A percentile compares a stretch with the other conserved stretches of the same genome.
phyloP scores from a whole-genome alignment of 2,888 invertebrate species.

The Trichogramma evanescens region DNA sequence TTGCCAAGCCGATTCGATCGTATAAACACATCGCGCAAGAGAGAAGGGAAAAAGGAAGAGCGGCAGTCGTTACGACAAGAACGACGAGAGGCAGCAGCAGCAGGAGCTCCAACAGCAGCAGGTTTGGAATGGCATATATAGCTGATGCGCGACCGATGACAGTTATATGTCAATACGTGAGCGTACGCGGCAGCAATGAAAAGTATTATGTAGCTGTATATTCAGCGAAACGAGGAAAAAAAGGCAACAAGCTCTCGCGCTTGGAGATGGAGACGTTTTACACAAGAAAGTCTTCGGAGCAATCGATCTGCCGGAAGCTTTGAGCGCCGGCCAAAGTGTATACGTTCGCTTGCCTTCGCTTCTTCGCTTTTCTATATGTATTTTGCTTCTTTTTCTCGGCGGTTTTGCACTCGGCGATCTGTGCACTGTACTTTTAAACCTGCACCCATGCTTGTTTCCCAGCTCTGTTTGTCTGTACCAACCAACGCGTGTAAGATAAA shows the following conservation, averaged over 20 bases:
- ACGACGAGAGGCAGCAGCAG: neutral
- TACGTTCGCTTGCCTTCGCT: neutral
- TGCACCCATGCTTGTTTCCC: no score
- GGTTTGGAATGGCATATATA: neutral
- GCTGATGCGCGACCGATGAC: constrained; percentile 33
- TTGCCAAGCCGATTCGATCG: constrained; percentile 22
- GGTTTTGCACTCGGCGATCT: no score
- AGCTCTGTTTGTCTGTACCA: no score
- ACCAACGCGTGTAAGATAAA: neutral
- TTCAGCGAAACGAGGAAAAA: constrained; percentile 4
- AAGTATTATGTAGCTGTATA: constrained; percentile 24
- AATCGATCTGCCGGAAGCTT: constrained; percentile 22
- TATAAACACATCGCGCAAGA: neutral
- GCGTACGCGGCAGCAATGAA: constrained; percentile 28
- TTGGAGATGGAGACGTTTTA: constrained; percentile 18
- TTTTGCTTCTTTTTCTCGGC: neutral
- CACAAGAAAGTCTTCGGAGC: constrained; percentile 10
- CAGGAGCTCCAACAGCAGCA: neutral
- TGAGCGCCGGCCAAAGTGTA: constrained; percentile 10
- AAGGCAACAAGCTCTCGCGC: neutral
- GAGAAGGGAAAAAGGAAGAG: neutral
- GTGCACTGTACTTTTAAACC: no score
- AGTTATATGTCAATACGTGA: constrained; percentile 45
- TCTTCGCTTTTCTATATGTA: neutral
- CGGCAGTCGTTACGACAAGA: neutral